Evolutionary conservation across 1,140 invertebrate genomes (phyloP), one percentile per base, ranked within the genome.

Genomic region (Cecropterus lyciades): DNA sequence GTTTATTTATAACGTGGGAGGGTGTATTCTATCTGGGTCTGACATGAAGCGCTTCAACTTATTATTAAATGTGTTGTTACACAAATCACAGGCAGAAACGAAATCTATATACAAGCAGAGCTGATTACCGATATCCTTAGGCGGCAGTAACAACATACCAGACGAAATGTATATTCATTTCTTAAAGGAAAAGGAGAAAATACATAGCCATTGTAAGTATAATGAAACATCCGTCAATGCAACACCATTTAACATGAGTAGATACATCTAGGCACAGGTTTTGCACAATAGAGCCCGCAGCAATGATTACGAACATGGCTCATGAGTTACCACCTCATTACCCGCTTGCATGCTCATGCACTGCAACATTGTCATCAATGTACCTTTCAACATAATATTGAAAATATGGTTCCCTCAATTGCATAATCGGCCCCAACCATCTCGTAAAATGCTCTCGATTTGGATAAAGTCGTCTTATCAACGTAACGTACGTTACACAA

Each of bases 261-360:
- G 30, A 42, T 52, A 27, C 13, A 15, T 63, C 33, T 20, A 65
- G 51, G 56, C 62, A 66, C 53, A 45, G 40, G 43, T 48, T 75
- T 65, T 67, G 43, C 67, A 69, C 65, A 72, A 69, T 67, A 46
- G 49, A 15, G 24, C 56, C 43, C 24, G 24, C 56, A 33, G 24
- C 43, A 24, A 33, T 51, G 49, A 45, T 62, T 69, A 55, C 40
- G 43, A 15, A 65, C 45, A 51, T 30, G 40, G 4, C 16, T 46
- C 16, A 57, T 48, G 17, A 8, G 17, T 49, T 66, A 65, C 53
- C 37, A 42, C 51, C 53, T 65, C 66, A 69, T 77, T 73, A 69
- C 52, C 37, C 62, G 75, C 57, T 65, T 66, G 71, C 67, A 48
- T 65, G 67, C 24, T 10, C 15, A 17, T 59, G 42, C 46, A 68